Conservation (phyloP, 2,888 invertebrate species). For the Cheiracanthium punctorium region DNA sequence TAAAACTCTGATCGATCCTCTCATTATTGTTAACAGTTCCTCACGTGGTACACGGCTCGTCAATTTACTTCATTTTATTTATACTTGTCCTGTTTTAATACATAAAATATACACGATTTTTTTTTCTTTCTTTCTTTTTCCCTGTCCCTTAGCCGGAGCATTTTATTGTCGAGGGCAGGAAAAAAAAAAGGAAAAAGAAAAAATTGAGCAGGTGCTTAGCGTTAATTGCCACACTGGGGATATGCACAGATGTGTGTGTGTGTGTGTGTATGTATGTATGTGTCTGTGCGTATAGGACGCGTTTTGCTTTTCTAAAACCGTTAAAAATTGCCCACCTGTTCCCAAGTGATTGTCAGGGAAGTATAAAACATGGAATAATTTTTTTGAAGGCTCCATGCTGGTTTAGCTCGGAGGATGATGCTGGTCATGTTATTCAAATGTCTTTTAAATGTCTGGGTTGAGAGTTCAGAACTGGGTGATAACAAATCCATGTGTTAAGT, state of each 20-base stretch:
- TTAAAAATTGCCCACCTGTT: slow-evolving; percentile 57
- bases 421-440: neutral
- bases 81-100: slow-evolving; percentile 55
- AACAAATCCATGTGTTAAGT: no score
- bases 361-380: slow-evolving; percentile 4
- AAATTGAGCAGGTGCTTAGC: slow-evolving; percentile 60
- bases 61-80: slow-evolving; percentile 62
- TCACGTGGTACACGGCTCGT: slow-evolving; percentile 43
- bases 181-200: slow-evolving; percentile 5
- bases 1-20: slow-evolving; percentile 14
- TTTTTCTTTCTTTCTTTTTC: slow-evolving; percentile 21
- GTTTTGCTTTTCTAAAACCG: slow-evolving; percentile 16
- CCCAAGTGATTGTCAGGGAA: neutral
- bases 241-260: slow-evolving; percentile 31
- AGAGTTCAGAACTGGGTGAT: no score
- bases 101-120: slow-evolving; percentile 60
- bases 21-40: slow-evolving; percentile 56
- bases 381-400: neutral
- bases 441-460: no score
- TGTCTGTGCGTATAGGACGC: neutral
- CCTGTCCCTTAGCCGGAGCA: no score
- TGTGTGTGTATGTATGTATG: neutral
- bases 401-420: neutral
- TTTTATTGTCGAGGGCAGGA: neutral
- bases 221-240: slow-evolving; percentile 47